Conservation (phyloP, 2,797 vertebrate species). For the Crocidura indochinensis region DNA sequence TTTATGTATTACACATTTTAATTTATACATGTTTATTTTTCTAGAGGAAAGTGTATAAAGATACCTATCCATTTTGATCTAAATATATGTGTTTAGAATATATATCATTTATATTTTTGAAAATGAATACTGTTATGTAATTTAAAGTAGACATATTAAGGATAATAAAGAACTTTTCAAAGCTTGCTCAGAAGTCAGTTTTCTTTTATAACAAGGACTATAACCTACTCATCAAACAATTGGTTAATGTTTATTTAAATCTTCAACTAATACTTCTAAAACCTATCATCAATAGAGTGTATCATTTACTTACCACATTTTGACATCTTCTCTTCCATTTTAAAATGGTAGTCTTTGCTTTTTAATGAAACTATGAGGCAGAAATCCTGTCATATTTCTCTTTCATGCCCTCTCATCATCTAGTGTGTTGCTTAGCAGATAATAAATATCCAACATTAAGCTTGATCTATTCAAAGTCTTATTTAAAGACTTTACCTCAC, state of each 20-base stretch:
- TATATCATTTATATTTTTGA: slow-evolving; percentile 19
- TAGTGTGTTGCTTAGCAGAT: neutral
- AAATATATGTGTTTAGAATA: neutral
- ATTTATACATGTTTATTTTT: neutral
- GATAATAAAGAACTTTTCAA: slow-evolving; percentile 28
- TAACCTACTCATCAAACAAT: neutral
- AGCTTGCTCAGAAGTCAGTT: slow-evolving; percentile 20
- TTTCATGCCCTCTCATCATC: neutral
- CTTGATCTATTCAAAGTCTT: neutral
- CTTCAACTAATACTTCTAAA: neutral
- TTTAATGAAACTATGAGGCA: neutral
- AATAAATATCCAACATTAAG: slow-evolving; percentile 18
- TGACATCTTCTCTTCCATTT: neutral
- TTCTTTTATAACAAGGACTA: neutral
- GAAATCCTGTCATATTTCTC: slow-evolving; percentile 10
- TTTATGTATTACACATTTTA: neutral
- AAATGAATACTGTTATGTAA: neutral
- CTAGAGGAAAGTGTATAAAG: neutral
- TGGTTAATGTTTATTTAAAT: neutral
- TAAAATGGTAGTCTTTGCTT: neutral
- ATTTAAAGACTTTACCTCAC: neutral
- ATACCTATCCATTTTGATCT: neutral
- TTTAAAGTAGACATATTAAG: slow-evolving; percentile 34
- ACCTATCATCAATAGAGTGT: neutral
- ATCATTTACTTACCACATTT: neutral